phyloP scores from a whole-genome alignment of 2,888 invertebrate genomes.

The Hoplodrina blanda region DNA sequence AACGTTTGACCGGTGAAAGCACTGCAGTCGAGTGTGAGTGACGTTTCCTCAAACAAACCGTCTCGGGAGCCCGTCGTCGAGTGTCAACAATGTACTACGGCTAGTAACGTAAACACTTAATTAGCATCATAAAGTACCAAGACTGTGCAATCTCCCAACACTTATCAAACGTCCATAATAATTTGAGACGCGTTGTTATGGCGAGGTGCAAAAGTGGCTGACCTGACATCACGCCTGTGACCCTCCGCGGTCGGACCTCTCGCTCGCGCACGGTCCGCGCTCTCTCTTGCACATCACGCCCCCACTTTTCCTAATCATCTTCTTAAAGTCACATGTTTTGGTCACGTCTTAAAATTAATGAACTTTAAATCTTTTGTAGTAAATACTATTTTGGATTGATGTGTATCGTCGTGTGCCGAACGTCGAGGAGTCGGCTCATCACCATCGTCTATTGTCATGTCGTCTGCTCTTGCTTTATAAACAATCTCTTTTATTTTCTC shows the following conservation, averaged over 20 bases:
- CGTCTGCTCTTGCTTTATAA: slow-evolving; percentile 89
- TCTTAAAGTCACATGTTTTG: slow-evolving; percentile 88
- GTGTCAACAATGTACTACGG: slow-evolving; percentile 77
- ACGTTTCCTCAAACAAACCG: slow-evolving; percentile 76
- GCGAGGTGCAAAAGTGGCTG: slow-evolving; percentile 91
- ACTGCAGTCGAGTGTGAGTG: slow-evolving; percentile 73
- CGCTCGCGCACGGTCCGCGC: slow-evolving; percentile 74
- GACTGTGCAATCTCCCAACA: slow-evolving; percentile 88
- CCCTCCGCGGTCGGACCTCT: slow-evolving; percentile 82
- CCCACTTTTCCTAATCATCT: slow-evolving; percentile 89
- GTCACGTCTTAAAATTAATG: slow-evolving; percentile 86
- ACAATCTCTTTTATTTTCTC: slow-evolving; percentile 90
- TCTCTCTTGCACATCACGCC: slow-evolving; percentile 89
- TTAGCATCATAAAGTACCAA: slow-evolving; percentile 89
- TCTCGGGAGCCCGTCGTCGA: slow-evolving; percentile 65
- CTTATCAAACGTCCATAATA: slow-evolving; percentile 91
- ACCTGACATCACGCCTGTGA: slow-evolving; percentile 91
- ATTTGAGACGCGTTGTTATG: slow-evolving; percentile 91
- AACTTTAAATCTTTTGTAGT: slow-evolving; percentile 85
- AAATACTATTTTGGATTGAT: slow-evolving; percentile 85
- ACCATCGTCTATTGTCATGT: slow-evolving; percentile 89
- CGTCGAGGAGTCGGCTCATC: slow-evolving; percentile 82
- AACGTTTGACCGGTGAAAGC: slow-evolving; percentile 74
- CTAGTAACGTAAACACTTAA: slow-evolving; percentile 86
- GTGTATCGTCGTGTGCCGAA: slow-evolving; percentile 66